A percentile compares a stretch with the other conserved stretches of the same genome.
Conservation (phyloP, 2,888 invertebrate genomes). For the Caenorhabditis sp. region DNA sequence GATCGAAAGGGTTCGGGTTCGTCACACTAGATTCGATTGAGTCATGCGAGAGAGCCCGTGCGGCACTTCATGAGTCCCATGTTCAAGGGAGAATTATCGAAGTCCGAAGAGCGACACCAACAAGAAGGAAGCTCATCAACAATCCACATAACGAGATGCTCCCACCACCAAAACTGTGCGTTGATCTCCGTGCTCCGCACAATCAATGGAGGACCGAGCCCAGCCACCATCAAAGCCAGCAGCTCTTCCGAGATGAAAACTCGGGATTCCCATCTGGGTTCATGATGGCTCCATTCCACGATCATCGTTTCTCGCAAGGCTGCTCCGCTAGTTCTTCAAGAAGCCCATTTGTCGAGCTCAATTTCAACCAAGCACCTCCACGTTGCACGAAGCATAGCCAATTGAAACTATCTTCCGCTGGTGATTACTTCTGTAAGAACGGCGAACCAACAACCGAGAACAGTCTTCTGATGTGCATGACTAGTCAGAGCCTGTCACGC, state of each 20-base stretch:
- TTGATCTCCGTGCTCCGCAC: conserved; percentile 66
- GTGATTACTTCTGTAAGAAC: conserved; percentile 63
- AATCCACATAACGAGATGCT: conserved; percentile 51
- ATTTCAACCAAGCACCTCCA: conserved; percentile 21
- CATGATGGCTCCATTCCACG: conserved; percentile 58
- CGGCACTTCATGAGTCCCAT: conserved; percentile 64
- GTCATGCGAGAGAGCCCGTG: conserved; percentile 67
- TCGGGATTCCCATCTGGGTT: conserved; percentile 36
- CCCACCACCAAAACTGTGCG: conserved; percentile 64
- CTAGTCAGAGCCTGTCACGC: conserved; percentile 28
- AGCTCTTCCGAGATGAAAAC: conserved; percentile 9
- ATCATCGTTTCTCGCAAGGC: conserved; percentile 19
- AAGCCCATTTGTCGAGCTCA: conserved; percentile 28
- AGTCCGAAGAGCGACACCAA: conserved; percentile 65
- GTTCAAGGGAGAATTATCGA: conserved; percentile 72
- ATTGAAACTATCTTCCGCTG: conserved; percentile 60
- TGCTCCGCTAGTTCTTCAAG: not conserved
- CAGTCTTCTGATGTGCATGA: conserved; percentile 63
- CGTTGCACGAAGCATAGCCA: conserved; percentile 61
- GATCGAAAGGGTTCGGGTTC: conserved; percentile 73
- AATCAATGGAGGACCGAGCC: conserved; percentile 58
- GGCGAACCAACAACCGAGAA: conserved; percentile 62
- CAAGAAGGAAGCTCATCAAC: conserved; percentile 56
- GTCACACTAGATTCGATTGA: conserved; percentile 70
- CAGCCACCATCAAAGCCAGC: not conserved